Evolutionary conservation across 2,797 vertebrate genomes (phyloP), one percentile per base, ranked within the genome.

Genomic region (Galaxias olidus): DNA sequence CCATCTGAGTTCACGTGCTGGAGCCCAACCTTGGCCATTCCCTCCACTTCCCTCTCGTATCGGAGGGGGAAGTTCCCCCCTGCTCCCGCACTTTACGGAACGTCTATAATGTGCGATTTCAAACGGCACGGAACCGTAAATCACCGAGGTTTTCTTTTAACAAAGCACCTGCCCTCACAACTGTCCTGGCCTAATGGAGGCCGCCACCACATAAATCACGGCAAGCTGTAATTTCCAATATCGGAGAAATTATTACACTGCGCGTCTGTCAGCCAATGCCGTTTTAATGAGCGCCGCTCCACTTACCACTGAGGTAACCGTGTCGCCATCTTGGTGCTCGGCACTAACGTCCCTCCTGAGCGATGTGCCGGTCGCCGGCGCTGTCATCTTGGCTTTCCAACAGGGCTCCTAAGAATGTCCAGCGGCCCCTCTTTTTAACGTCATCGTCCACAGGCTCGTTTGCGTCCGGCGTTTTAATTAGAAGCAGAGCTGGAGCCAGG

Each of bases 201-300:
- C 51, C 55, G 76, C 83, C 81, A 76, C 76, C 47, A 76, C 80
- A 86, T 90, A 88, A 91, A 90, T 91, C 87, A 87, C 57, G 30
- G 60, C 10, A 65, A 76, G 82, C 82, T 88, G 88, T 86, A 86
- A 83, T 88, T 86, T 85, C 78, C 83, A 88, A 88, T 88, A 90
- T 87, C 77, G 77, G 73, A 79, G 74, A 86, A 90, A 88, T 86
- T 58, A 88, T 86, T 87, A 89, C 78, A 86, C 67, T 82, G 74
- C 84, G 82, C 86, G 88, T 87, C 78, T 86, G 87, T 88, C 85
- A 82, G 74, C 72, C 74, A 84, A 81, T 74, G 79, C 71, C 75
- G 67, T 84, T 87, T 86, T 89, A 92, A 87, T 85, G 85, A 84
- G 77, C 42, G n/a, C 73, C 70, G 71, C 73, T 85, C 82, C 77